Evolutionary conservation across 2,888 invertebrate species (phyloP), one percentile per base, ranked within the genome.

Genomic region (Cepaea hortensis): DNA sequence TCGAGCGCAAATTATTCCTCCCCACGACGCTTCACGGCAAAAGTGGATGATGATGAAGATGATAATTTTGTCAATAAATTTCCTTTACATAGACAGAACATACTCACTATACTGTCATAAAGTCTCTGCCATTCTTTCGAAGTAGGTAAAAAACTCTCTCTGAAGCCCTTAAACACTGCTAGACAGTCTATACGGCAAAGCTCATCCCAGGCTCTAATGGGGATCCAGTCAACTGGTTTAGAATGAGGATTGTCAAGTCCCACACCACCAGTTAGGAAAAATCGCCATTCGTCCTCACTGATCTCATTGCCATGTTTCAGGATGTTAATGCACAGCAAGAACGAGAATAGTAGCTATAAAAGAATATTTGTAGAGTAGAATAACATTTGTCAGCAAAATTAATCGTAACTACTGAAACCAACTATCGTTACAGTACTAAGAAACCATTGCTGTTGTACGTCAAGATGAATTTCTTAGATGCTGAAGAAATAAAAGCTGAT

Each of bases 221-320:
- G 96, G 48, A 98, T 95, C 98, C 98, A 98, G 68, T 96, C 95
- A 0, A 96, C 95, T 0, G 98, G 97, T 94, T 98, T 98, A 84
- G 95, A 93, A 90, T 96, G 93, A 0, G 96, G 96, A 95, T 97
- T 97, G 90, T 97, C 97, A 81, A 97, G 95, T n/a, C 97, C 96
- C 76, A 97, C 96, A 72, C 97, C 98, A 61, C 98, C 98, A 0
- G 97, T 98, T 89, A 98, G 93, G 35, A 98, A 95, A 94, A 98
- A 98, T 95, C 97, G 96, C 96, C 98, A 98, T 93, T 98, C 96
- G 0, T 95, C 91, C 65, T 97, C 94, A 80, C 93, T 90, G 0
- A 95, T 92, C 84, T 93, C 91, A 61, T 94, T 93, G 65, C 92
- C 90, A 87, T 94, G 93, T 90, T 94, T 95, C 86, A 94, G 90